phyloP scores from a whole-genome alignment of 2,797 vertebrate genomes.

The Enoplosus armatus region DNA sequence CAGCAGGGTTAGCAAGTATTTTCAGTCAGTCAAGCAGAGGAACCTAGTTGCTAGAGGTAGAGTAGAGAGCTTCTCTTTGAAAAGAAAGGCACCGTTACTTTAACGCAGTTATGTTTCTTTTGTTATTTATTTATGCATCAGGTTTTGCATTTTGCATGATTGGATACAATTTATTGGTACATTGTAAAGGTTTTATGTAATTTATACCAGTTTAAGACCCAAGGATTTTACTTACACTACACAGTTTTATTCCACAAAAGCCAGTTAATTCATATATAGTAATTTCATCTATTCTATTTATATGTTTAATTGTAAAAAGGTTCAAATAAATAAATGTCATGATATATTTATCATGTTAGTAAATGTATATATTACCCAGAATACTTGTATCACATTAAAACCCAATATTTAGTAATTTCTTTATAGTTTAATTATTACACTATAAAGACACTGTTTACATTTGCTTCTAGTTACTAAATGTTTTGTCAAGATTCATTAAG shows the following conservation, averaged over 20 bases:
- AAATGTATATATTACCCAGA: neutral
- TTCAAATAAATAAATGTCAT: neutral
- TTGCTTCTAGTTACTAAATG: neutral
- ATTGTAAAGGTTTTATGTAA: constrained; percentile 3
- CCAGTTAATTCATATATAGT: neutral
- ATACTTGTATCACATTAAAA: neutral
- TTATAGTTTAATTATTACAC: too few relatives aligned
- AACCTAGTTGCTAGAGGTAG: constrained; percentile 3
- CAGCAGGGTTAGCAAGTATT: constrained; percentile 43
- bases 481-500: constrained; percentile 1
- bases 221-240: neutral
- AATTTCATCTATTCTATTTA: neutral
- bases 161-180: neutral
- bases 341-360: neutral
- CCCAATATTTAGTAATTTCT: neutral
- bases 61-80: constrained; percentile 9
- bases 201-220: neutral
- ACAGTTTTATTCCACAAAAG: constrained; percentile 7
- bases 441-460: too few relatives aligned
- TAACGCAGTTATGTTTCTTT: constrained; percentile 40
- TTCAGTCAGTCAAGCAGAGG: constrained; percentile 55
- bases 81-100: constrained; percentile 24
- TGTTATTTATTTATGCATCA: constrained; percentile 43
- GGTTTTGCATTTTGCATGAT: constrained; percentile 35
- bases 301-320: neutral